Base-by-base conservation (phyloP, 2,888 invertebrate species). In the Podotricha telesiphe region DNA sequence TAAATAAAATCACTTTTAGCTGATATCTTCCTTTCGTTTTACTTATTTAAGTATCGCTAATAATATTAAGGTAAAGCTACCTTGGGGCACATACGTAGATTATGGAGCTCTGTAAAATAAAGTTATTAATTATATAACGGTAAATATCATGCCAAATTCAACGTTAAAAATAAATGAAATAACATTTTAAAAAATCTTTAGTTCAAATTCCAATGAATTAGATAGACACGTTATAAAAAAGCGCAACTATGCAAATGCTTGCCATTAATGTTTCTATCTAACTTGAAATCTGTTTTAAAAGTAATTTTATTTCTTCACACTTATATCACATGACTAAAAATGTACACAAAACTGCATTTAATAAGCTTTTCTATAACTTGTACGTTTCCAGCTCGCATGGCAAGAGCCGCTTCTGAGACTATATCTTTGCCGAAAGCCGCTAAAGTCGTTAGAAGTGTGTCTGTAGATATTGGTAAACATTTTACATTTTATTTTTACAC, bases 391-490 rank as follows among this genome's bases (percentile, higher is more conserved):
- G 91, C 82, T 10, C 86, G 87, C 42, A 58, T 84, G 40, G 74
- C 79, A 17, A 78, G 92, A 70, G 88, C 91, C 0, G 83, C 82
- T 0, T 93, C 92, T 0, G 92, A 93, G 72, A 72, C 86, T 0
- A 86, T 80, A 74, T 47, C 81, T 0, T 74, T 77, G 13, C 82
- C 84, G 10, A 86, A 79, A 76, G 79, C 87, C 2, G 84, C 85
- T 1, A 86, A 84, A 73, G 80, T 86, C 20, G 75, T 78, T 8
- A 83, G 90, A 61, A 82, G 91, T 69, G 72, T 81, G 0, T 91
- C 92, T 0, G 82, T 85, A 0, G 92, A 92, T 74, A 71, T 87
- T 17, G 85, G 92, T 91, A 76, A 82, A 86, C 81, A 42, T 64
- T 50, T 58, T 28, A 17, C 34, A 61, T 59, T 20, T 64, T 55